phyloP scores from a whole-genome alignment of 2,888 invertebrate genomes.

The Cheilosia pagana region DNA sequence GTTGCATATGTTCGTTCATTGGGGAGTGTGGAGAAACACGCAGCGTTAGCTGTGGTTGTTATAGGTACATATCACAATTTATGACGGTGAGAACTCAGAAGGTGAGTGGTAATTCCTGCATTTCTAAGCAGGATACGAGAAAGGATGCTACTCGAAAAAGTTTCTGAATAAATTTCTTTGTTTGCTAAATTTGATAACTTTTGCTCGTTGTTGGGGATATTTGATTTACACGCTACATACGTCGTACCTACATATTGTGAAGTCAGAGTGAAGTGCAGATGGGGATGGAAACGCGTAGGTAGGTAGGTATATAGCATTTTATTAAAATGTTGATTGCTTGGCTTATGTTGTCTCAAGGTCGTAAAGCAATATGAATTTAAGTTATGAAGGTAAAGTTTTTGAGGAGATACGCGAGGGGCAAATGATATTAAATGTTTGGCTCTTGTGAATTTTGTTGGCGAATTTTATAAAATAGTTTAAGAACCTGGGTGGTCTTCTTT shows the following conservation, averaged over 20 bases:
- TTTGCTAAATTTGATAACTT: constrained; percentile 64
- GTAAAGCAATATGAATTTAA: background rate
- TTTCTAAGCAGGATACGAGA: constrained; percentile 27
- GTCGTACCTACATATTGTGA: constrained; percentile 1
- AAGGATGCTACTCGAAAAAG: constrained; percentile 54
- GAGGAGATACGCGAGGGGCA: no score
- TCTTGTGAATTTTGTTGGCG: no score
- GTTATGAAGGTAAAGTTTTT: no score
- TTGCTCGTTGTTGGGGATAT: constrained; percentile 47
- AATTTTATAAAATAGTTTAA: no score
- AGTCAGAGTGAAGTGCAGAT: background rate
- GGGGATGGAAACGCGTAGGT: background rate
- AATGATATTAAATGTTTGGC: no score
- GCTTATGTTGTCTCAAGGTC: constrained; percentile 37
- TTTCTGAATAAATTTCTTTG: constrained; percentile 69
- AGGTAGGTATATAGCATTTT: no score
- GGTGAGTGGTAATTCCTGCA: constrained; percentile 47
- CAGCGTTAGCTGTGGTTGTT: constrained; percentile 42
- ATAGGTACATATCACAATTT: constrained; percentile 45
- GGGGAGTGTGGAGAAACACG: constrained; percentile 4
- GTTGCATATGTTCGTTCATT: constrained; percentile 12
- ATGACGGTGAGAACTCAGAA: constrained; percentile 13
- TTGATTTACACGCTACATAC: constrained; percentile 44
- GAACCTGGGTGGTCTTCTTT: no score
- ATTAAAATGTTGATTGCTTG: constrained; percentile 30